phyloP scores from a whole-genome alignment of 2,797 vertebrate species.

The Gymnoscopelus microlampas region DNA sequence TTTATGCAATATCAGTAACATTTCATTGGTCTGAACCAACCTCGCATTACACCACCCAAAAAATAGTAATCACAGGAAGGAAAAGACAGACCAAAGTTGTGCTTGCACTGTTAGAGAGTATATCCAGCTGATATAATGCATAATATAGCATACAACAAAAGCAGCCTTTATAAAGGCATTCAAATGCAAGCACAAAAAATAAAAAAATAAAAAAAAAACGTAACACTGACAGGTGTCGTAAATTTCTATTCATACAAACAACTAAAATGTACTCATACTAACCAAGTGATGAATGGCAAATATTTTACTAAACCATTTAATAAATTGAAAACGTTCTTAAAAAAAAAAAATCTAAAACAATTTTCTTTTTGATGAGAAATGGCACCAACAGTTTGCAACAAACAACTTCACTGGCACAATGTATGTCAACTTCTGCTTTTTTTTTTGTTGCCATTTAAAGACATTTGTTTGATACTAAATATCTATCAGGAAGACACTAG shows the following conservation, averaged over 20 bases:
- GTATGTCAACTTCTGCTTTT: constrained; percentile 10
- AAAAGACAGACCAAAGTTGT: constrained; percentile 13
- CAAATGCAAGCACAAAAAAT: constrained; percentile 21
- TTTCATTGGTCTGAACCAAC: constrained; percentile 7
- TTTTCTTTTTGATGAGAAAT: constrained; percentile 11
- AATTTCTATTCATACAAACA: constrained; percentile 7
- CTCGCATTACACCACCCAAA: neutral
- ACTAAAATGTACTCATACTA: neutral
- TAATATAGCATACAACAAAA: constrained; percentile 41
- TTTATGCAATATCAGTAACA: constrained; percentile 35
- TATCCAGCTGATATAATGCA: constrained; percentile 8
- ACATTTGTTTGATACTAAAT: neutral
- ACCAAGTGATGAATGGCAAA: neutral
- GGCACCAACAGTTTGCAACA: neutral
- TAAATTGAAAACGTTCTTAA: constrained; percentile 16
- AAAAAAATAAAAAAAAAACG: neutral
- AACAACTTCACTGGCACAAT: constrained; percentile 10
- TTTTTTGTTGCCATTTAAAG: constrained; percentile 23
- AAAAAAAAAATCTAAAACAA: constrained; percentile 42
- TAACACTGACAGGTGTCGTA: constrained; percentile 14
- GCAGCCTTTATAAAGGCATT: constrained; percentile 20
- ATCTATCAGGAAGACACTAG: constrained; percentile 13
- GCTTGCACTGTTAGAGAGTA: constrained; percentile 30
- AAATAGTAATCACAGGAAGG: neutral
- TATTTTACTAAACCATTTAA: constrained; percentile 1